phyloP scores from a whole-genome alignment of 2,888 invertebrate genomes.

The Xestoiulus laeticollis region DNA sequence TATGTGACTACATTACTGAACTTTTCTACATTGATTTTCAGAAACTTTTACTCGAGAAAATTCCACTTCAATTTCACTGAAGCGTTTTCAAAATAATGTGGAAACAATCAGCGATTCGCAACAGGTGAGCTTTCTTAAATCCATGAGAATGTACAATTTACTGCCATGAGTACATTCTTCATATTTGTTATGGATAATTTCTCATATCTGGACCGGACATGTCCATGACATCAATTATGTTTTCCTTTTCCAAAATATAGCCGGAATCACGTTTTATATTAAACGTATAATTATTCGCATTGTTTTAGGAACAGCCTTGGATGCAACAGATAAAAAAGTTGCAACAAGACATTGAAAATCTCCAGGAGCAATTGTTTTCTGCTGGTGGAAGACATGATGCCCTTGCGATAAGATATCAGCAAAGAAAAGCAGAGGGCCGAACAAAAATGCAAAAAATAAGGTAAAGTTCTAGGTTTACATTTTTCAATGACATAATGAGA shows the following conservation, averaged over 20 bases:
- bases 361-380: slow-evolving; percentile 49
- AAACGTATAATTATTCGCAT: neutral
- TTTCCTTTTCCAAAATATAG: neutral
- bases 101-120: neutral
- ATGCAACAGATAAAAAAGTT: slow-evolving; percentile 49
- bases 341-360: slow-evolving; percentile 51
- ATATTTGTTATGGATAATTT: neutral
- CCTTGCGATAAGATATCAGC: slow-evolving; percentile 48
- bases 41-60: slow-evolving; percentile 40
- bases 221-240: neutral
- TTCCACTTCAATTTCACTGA: slow-evolving; percentile 46
- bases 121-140: neutral
- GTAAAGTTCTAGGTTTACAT: neutral
- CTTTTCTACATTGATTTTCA: neutral
- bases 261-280: neutral
- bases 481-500: too few relatives aligned
- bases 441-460: slow-evolving; percentile 52
- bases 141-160: neutral
- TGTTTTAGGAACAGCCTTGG: slow-evolving; percentile 47
- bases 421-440: slow-evolving; percentile 49
- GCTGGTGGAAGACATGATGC: slow-evolving; percentile 51
- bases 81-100: slow-evolving; percentile 44
- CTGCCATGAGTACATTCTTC: neutral
- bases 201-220: neutral
- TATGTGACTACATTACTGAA: too few relatives aligned